Evolutionary conservation across 2,113 vertebrate species (phyloP).

Genomic region (Pluvialis apricaria): DNA sequence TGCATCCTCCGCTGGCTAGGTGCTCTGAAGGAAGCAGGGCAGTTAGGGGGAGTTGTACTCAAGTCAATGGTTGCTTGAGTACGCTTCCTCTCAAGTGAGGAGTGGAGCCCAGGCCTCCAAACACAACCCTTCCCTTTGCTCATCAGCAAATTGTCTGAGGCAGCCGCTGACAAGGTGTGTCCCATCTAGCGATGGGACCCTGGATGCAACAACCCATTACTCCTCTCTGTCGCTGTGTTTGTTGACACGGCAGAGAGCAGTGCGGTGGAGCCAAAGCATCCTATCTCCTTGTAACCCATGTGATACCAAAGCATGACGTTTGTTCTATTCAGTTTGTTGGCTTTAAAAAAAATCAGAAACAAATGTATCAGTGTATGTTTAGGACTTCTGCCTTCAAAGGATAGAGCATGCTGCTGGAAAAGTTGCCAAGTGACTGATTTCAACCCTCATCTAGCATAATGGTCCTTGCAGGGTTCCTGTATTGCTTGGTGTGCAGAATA

Average conservation of each 20-base stretch:
- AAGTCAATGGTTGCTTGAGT: background rate
- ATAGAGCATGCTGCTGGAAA: background rate
- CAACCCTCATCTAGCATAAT: background rate
- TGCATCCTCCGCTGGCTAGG: background rate
- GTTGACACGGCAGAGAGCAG: rapidly evolving
- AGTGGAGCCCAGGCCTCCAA: background rate
- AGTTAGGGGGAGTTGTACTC: background rate
- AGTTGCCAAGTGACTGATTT: background rate
- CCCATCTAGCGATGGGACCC: background rate
- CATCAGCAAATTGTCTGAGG: background rate
- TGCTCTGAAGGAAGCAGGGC: background rate
- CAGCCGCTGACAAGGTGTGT: background rate
- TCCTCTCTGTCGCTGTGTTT: background rate
- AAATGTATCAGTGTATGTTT: background rate
- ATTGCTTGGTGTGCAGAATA: background rate
- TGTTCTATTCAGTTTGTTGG: background rate
- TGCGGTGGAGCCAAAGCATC: background rate
- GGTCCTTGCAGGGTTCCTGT: background rate
- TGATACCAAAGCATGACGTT: background rate
- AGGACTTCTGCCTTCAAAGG: background rate
- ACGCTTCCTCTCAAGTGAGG: rapidly evolving
- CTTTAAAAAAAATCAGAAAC: background rate
- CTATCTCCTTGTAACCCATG: background rate
- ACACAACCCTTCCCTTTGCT: background rate
- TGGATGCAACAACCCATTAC: background rate